These are phyloP conservation scores for Palythoa heliodiscus DNA, from an alignment of 92 coral and sea anemone species.

Conservation along the genomic window DNA sequence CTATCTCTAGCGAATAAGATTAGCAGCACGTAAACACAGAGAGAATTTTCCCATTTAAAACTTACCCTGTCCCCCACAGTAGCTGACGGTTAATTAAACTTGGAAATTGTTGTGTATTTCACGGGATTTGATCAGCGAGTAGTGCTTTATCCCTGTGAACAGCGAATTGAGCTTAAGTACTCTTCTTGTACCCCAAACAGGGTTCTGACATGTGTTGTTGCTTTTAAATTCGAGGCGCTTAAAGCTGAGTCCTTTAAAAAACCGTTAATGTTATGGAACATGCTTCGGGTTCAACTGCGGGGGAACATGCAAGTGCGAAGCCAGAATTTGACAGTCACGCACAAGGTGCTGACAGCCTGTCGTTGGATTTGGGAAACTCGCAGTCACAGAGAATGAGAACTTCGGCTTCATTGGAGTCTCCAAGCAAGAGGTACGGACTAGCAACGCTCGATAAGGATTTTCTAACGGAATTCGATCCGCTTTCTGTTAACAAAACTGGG, in stretches of 20 bases:
- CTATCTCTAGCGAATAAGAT: too few species aligned
- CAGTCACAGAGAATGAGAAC: constrained; percentile 3
- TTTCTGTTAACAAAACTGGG: constrained; percentile 36
- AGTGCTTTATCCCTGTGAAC: too few species aligned
- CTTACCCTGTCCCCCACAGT: too few species aligned
- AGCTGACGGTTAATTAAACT: too few species aligned
- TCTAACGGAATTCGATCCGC: constrained; percentile 77
- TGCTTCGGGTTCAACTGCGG: neutral
- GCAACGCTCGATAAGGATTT: constrained; percentile 57
- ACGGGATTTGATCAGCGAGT: too few species aligned
- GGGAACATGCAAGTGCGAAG: neutral
- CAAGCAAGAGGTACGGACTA: constrained; percentile 68
- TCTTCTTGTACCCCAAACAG: neutral
- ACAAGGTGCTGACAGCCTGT: constrained; percentile 11
- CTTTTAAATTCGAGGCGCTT: neutral
- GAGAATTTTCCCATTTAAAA: too few species aligned
- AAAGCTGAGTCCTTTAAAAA: neutral
- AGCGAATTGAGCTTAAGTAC: too few species aligned
- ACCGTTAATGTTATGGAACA: constrained; percentile 4
- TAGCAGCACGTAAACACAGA: too few species aligned
- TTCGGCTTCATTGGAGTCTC: constrained; percentile 41
- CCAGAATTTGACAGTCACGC: neutral
- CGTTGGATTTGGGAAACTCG: constrained; percentile 22
- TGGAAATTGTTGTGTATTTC: too few species aligned
- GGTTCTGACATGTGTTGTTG: neutral